These are phyloP conservation scores for Cactoblastis cactorum DNA, from an alignment of 2,888 invertebrate species.

Conservation along the genomic window DNA sequence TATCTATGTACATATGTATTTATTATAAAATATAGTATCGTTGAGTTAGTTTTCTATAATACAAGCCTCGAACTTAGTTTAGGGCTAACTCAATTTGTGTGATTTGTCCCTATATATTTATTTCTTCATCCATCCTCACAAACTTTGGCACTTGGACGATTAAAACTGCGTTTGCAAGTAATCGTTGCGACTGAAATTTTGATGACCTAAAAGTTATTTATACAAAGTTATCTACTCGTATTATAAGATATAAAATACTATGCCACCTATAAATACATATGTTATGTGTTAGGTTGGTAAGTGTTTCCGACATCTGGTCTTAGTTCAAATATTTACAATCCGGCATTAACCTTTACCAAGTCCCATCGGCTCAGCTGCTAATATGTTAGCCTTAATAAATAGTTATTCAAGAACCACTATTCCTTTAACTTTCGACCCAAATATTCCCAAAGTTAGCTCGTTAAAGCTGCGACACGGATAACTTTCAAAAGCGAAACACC, in stretches of 20 bases:
- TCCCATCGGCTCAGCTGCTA: constrained; percentile 11
- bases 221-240: too few species aligned
- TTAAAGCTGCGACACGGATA: constrained; percentile 46
- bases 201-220: too few species aligned
- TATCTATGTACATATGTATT: too few species aligned
- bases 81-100: too few species aligned
- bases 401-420: constrained; percentile 29
- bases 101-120: too few species aligned
- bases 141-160: too few species aligned
- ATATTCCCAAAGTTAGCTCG: constrained; percentile 54
- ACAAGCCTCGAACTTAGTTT: too few species aligned
- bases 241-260: not conserved
- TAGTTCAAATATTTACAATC: constrained; percentile 2
- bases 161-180: too few species aligned
- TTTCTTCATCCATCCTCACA: too few species aligned
- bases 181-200: too few species aligned
- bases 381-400: constrained; percentile 32
- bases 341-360: constrained; percentile 5
- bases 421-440: constrained; percentile 30
- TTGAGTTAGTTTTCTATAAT: too few species aligned
- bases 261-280: not conserved
- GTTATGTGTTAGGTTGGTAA: not conserved
- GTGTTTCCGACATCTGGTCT: not conserved
- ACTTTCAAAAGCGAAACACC: constrained; percentile 38
- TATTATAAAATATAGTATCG: too few species aligned